A percentile compares a stretch with the other conserved stretches of the same genome.
phyloP scores from a whole-genome alignment of 2,113 vertebrate species.

The Balaeniceps rex region DNA sequence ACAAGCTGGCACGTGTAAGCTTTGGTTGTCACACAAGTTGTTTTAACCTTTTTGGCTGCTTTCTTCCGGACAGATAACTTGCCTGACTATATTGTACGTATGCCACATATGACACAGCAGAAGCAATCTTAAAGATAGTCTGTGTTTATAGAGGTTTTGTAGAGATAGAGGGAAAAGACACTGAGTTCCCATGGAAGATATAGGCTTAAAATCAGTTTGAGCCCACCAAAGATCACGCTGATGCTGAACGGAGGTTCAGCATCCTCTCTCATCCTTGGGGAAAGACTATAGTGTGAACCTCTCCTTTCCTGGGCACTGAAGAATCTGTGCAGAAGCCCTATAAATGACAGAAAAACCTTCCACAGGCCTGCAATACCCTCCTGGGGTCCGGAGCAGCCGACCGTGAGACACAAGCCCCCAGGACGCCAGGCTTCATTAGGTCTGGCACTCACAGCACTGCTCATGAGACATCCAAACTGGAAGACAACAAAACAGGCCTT shows the following conservation, averaged over 20 bases:
- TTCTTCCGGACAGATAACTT: background rate
- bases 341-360: background rate
- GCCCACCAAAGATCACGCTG: background rate
- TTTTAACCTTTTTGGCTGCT: background rate
- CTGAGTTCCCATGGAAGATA: background rate
- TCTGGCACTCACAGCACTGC: background rate
- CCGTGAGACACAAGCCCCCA: background rate
- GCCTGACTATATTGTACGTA: accelerated
- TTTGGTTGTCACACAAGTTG: background rate
- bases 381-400: background rate
- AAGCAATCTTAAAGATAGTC: background rate
- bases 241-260: background rate
- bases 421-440: background rate
- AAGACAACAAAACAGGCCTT: background rate
- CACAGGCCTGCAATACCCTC: background rate
- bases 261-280: background rate
- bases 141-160: background rate
- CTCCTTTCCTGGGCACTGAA: background rate
- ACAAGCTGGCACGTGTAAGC: too few species aligned
- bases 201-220: background rate
- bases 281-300: background rate
- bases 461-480: background rate
- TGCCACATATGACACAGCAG: background rate
- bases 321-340: background rate
- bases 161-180: background rate